These are phyloP conservation scores for Tinea semifulvella DNA, from an alignment of 2,888 invertebrate species.

Conservation along the genomic window DNA sequence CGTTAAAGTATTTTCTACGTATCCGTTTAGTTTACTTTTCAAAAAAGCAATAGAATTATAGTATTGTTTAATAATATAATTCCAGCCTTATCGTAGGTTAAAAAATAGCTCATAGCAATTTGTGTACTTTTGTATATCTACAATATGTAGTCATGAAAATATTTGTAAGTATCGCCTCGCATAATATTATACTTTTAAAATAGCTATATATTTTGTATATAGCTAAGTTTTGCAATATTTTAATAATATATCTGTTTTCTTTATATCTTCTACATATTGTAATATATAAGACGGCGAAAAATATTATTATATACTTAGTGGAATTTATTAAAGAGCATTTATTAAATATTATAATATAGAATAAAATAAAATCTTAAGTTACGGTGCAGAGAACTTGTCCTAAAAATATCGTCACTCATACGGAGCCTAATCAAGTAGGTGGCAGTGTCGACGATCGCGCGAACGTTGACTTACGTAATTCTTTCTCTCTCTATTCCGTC, in stretches of 20 bases:
- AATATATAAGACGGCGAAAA: no score
- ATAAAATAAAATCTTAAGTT: no score
- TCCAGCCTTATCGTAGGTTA: constrained; percentile 3
- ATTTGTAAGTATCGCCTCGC: constrained; percentile 1
- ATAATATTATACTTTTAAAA: constrained; percentile 1
- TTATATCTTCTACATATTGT: no score
- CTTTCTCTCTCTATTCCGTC: no score
- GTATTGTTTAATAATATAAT: not conserved
- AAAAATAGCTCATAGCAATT: not conserved
- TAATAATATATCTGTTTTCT: not conserved
- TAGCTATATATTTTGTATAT: not conserved
- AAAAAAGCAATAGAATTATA: constrained; percentile 3
- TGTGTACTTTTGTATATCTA: constrained; percentile 7
- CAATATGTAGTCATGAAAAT: not conserved
- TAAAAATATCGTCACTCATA: no score
- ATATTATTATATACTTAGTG: no score
- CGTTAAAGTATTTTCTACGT: not conserved
- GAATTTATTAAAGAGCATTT: not conserved
- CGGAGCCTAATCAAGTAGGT: no score
- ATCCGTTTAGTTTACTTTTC: not conserved
- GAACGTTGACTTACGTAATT: no score
- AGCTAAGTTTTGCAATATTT: no score
- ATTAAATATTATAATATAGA: not conserved
- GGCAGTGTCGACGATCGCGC: no score
- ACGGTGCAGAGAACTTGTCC: no score